These are phyloP conservation scores for Cydia fagiglandana DNA, from an alignment of 1,140 invertebrate genomes.

Conservation along the genomic window DNA sequence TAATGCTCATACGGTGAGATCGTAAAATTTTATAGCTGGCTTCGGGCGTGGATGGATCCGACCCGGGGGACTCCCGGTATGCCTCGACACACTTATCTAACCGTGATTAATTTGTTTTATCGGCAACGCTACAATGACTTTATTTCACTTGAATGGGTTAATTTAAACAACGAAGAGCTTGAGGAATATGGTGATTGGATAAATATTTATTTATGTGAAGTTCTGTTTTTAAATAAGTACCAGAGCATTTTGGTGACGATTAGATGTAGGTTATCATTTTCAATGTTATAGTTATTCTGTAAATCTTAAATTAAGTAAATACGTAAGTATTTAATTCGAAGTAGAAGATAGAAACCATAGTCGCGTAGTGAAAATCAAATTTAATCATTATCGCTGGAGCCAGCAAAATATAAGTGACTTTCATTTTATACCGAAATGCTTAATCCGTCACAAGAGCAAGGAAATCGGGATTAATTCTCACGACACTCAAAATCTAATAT, in stretches of 20 bases:
- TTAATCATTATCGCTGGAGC: background rate
- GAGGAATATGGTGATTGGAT: constrained; percentile 34
- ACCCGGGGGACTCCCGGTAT: constrained; percentile 53
- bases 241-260: too few species aligned
- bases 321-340: too few species aligned
- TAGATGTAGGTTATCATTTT: too few species aligned
- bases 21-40: constrained; percentile 71
- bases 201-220: background rate
- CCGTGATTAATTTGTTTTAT: constrained; percentile 73
- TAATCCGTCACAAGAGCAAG: background rate
- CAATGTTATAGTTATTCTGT: too few species aligned
- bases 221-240: background rate
- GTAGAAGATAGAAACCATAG: background rate
- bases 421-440: background rate
- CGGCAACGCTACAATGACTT: constrained; percentile 52
- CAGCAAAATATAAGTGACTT: background rate
- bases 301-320: too few species aligned
- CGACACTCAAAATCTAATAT: constrained; percentile 26
- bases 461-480: constrained; percentile 6
- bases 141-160: constrained; percentile 44
- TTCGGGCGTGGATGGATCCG: constrained; percentile 55
- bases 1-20: constrained; percentile 61
- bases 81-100: constrained; percentile 65
- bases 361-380: background rate
- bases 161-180: constrained; percentile 33